Evolutionary conservation across 64 coral and sea anemone species (phyloP), one percentile per base, ranked within the genome.

Genomic region (Pocillopora verrucosa): DNA sequence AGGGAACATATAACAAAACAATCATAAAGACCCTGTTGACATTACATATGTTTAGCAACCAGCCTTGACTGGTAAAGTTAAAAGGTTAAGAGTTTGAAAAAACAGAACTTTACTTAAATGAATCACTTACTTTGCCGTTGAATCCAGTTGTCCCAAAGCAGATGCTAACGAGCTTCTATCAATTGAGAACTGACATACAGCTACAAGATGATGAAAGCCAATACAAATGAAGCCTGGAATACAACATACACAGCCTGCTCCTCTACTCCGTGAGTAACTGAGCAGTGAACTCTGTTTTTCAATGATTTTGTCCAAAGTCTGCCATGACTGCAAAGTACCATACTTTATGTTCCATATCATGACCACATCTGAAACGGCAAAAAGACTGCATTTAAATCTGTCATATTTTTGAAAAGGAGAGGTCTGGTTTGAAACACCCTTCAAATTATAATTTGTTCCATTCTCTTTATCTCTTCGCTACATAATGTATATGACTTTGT

Each of bases 191-290:
- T 84, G 80, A 73, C 90, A 92, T 24, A 85, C 90, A 76, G 76
- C 90, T 4, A 92, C 83, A 79, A 20, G 58, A 13, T 86, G 34
- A 14, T 59, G 35, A 58, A 87, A 65, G 36, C 62, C 83, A 65
- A 79, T 45, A 62, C 90, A 92, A 34, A 92, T 79, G 77, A 87
- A 92, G 10, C 90, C 90, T 24, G 82, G 82, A 57, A 84, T 84
- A 37, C 38, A 56, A 70, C 37, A 72, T 17, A 41, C 82, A 58
- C 63, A 70, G 17, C 37, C 70, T n/a, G 64, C 82, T 72, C 82
- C 82, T 56, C 34, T 11, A 56, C 35, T 16, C 82, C 19, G 82
- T 9, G 25, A 63, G 26, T 38, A 38, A 56, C 60, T 13, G 11
- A 24, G 36, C 17, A 84, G 0, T 25, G 65, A 45, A 72, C 22